These are phyloP conservation scores for Ptilodon capucinus DNA, from an alignment of 2,888 invertebrate species.

Conservation along the genomic window DNA sequence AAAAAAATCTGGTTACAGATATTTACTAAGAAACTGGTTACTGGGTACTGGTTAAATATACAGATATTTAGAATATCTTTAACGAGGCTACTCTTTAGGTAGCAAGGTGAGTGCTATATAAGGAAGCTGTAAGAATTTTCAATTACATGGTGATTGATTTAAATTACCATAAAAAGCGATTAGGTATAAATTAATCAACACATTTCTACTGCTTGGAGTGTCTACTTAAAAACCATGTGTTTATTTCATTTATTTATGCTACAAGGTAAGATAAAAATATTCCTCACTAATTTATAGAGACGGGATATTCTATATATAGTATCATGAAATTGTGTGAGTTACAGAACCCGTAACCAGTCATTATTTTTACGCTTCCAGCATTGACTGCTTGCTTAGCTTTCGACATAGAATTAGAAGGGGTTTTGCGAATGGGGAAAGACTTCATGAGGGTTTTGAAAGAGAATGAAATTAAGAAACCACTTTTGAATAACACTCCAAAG, in stretches of 20 bases:
- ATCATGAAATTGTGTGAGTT: no score
- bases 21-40: no score
- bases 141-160: background rate
- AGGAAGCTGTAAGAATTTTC: background rate
- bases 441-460: conserved; percentile 1
- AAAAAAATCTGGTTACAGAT: no score
- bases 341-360: no score
- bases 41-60: no score
- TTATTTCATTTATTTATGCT: conserved; percentile 7
- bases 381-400: conserved; percentile 9
- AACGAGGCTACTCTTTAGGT: no score
- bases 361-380: conserved; percentile 6
- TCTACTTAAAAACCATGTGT: conserved; percentile 9
- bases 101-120: no score
- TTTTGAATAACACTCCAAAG: background rate
- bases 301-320: no score
- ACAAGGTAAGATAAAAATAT: conserved; percentile 8
- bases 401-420: conserved; percentile 21
- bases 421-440: conserved; percentile 4
- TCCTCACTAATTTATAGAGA: background rate
- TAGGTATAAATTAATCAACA: background rate
- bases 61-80: no score
- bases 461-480: background rate
- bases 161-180: background rate
- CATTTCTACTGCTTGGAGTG: background rate